Percentiles rank a stretch among this genome's conserved stretches.
phyloP scores from a whole-genome alignment of 1,140 invertebrate genomes.

The Trigoniulus corallinus region DNA sequence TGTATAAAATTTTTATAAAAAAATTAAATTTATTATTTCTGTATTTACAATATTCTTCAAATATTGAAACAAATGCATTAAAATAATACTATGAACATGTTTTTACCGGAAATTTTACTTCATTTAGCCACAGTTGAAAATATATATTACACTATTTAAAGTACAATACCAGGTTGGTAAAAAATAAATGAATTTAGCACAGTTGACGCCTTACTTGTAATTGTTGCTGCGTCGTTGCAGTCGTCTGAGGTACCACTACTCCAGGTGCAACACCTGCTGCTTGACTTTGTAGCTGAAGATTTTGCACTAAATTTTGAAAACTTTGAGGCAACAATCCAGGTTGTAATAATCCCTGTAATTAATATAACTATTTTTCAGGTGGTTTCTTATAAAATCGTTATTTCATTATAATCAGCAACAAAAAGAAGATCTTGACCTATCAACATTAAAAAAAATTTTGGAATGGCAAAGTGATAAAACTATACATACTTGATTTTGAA shows the following conservation, averaged over 20 bases:
- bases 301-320: constrained; percentile 17
- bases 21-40: too few relatives aligned
- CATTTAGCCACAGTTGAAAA: not conserved
- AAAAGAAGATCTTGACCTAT: constrained; percentile 2
- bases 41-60: not conserved
- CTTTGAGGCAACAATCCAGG: constrained; percentile 21
- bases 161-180: not conserved
- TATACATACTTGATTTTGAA: constrained; percentile 55
- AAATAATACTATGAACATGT: too few relatives aligned
- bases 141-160: not conserved
- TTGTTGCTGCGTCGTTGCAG: constrained; percentile 39
- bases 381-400: not conserved
- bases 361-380: too few relatives aligned
- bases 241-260: constrained; percentile 53
- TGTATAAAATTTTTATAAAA: too few relatives aligned
- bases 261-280: constrained; percentile 14
- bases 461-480: constrained; percentile 5
- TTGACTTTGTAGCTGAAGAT: constrained; percentile 40
- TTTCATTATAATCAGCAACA: not conserved
- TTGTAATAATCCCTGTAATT: constrained; percentile 19
- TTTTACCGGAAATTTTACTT: too few relatives aligned
- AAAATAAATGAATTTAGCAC: too few relatives aligned
- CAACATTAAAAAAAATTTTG: constrained; percentile 9
- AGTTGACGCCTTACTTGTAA: constrained; percentile 25
- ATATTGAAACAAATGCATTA: not conserved